Conservation (phyloP, 2,888 invertebrate species). For the Heliconius sara region DNA sequence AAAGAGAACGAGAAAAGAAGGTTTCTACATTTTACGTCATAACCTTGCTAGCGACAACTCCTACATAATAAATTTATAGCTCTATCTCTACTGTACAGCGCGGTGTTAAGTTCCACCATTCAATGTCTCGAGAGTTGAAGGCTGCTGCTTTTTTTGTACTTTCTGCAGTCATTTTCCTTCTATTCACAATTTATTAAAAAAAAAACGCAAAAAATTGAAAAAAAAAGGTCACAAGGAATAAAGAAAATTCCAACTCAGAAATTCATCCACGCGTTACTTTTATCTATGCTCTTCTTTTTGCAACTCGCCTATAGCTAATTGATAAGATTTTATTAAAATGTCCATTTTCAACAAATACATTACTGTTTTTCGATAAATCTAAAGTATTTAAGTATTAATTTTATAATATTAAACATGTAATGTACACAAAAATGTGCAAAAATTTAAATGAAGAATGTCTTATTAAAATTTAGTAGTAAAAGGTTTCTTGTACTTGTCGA, state of each 20-base stretch:
- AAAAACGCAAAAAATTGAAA: no score
- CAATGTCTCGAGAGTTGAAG: no score
- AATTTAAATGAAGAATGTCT: background rate
- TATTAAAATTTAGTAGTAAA: constrained; percentile 34
- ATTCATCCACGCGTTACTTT: constrained; percentile 44
- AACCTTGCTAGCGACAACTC: no score
- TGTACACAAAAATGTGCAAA: constrained; percentile 29
- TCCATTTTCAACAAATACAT: background rate
- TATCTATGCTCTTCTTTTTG: constrained; percentile 45
- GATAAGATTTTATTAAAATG: background rate
- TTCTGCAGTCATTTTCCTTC: no score
- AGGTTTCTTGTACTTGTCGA: constrained; percentile 56
- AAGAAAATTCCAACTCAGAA: constrained; percentile 48
- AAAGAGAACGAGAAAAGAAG: no score
- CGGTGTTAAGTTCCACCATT: no score
- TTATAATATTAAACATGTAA: constrained; percentile 23
- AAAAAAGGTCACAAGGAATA: constrained; percentile 30
- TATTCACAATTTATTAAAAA: no score
- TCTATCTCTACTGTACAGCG: no score
- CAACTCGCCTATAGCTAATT: background rate
- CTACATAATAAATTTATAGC: no score
- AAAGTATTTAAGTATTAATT: background rate
- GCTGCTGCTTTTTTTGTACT: no score
- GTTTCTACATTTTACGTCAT: no score
- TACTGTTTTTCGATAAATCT: background rate